Evolutionary conservation across 2,888 invertebrate genomes (phyloP).

Genomic region (Archaeoteleia sp.): DNA sequence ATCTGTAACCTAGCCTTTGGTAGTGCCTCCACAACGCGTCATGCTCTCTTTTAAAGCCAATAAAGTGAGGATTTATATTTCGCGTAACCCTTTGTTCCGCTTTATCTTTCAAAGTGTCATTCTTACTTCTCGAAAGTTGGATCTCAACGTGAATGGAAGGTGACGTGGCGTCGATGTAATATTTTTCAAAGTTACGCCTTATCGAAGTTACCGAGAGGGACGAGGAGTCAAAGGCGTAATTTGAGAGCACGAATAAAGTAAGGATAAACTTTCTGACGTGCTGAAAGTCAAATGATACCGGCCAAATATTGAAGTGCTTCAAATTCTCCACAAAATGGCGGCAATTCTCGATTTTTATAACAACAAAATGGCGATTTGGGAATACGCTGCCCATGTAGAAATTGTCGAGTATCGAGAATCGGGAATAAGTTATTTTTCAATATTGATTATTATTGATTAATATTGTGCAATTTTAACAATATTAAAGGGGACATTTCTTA

Average conservation of each 20-base stretch:
- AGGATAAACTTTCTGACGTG: constrained; percentile 22
- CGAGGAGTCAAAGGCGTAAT: constrained; percentile 18
- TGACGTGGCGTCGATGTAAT: constrained; percentile 39
- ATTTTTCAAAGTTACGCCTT: constrained; percentile 29
- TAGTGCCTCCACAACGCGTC: constrained; percentile 13
- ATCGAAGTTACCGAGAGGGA: constrained; percentile 8
- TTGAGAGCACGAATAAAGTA: constrained; percentile 15
- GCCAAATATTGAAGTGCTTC: background rate
- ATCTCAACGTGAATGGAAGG: constrained; percentile 16
- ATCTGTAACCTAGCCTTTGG: constrained; percentile 24
- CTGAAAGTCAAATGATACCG: constrained; percentile 36
- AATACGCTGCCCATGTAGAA: no score
- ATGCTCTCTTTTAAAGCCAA: constrained; percentile 42
- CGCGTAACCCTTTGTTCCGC: constrained; percentile 35
- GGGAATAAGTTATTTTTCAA: no score
- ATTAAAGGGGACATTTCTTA: no score
- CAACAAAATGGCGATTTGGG: no score
- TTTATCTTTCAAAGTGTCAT: constrained; percentile 31
- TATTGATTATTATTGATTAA: no score
- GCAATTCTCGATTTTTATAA: no score
- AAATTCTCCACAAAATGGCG: background rate
- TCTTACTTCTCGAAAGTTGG: constrained; percentile 37
- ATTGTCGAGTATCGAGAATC: no score
- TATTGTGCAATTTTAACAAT: no score
- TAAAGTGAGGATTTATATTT: constrained; percentile 32